Conservation (phyloP, 1,140 invertebrate species). For the Sweltsa coloradensis region DNA sequence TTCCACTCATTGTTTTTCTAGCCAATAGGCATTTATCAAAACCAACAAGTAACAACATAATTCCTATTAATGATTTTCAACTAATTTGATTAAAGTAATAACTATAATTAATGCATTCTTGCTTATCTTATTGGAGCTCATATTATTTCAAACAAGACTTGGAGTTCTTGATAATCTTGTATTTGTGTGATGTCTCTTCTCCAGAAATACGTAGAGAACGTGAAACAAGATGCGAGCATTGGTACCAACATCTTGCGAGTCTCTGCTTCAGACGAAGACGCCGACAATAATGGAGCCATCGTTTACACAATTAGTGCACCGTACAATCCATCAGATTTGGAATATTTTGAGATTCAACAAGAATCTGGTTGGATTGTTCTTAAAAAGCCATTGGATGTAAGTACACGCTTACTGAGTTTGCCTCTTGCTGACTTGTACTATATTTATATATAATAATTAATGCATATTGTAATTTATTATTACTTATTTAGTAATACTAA, state of each 20-base stretch:
- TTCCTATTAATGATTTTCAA: too few relatives aligned
- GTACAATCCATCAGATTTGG: slow-evolving; percentile 70
- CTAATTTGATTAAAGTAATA: too few relatives aligned
- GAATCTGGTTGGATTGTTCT: slow-evolving; percentile 93
- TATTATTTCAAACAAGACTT: too few relatives aligned
- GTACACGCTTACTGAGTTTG: slow-evolving; percentile 34
- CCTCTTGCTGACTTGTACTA: slow-evolving; percentile 11
- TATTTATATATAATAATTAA: slow-evolving; percentile 16
- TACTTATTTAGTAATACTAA: too few relatives aligned
- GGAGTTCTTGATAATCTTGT: too few relatives aligned
- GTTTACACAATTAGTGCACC: slow-evolving; percentile 81
- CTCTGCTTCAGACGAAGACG: slow-evolving; percentile 90
- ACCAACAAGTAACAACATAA: too few relatives aligned
- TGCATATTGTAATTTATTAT: slow-evolving; percentile 21
- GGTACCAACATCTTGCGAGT: slow-evolving; percentile 88
- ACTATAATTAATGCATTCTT: too few relatives aligned
- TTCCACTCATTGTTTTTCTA: too few relatives aligned
- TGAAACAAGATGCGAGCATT: slow-evolving; percentile 91
- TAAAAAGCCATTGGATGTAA: slow-evolving; percentile 89
- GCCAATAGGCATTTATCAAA: too few relatives aligned
- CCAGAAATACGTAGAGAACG: slow-evolving; percentile 92
- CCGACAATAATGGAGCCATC: slow-evolving; percentile 90
- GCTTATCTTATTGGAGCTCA: too few relatives aligned
- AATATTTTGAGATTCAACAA: slow-evolving; percentile 91
- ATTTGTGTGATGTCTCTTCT: slow-evolving; percentile 22